Evolutionary conservation across 2,888 invertebrate species (phyloP), one percentile per base, ranked within the genome.

Genomic region (Zhuqinia jingwanae): DNA sequence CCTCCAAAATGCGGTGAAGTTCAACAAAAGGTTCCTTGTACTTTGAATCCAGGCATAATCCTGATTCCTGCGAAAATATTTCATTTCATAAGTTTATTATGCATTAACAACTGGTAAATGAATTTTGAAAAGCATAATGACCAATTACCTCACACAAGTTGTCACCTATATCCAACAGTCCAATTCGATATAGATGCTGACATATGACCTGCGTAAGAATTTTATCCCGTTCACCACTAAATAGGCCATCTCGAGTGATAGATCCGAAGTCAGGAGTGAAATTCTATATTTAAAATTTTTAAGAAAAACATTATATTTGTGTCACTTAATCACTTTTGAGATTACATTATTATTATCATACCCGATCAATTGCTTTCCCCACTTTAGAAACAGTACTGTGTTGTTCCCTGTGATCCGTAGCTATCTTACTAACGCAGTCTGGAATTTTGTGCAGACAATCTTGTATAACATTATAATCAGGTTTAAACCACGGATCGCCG

Each of bases 141-240:
- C n/a, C n/a, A 65, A 36, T 68, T 91, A 95, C 95, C 92, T 94
- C 92, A 82, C 95, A 95, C 65, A 97, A 92, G 90, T 96, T 94
- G 92, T 98, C 97, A 1, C 98, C 98, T 47, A 98, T 97, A 80
- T 98, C 97, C 90, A 98, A 95, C 94, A 97, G 95, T 60, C 99
- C 99, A 93, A 98, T 97, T 89, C 98, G 95, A 92, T 97, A 96
- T 92, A 98, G 97, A 93, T 99, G 99, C 92, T 99, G 97, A 91
- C 97, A 97, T 88, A 99, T 96, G 22, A 98, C 97, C 93, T 96
- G 95, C 92, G 97, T 96, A n/a, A 97, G 93, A 20, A 96, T 92
- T 91, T 94, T 94, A 73, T 95, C 93, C 91, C 95, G 95, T 70
- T 95, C 94, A 1, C 95, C 94, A 88, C 95, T 94, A 92, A 97